Evolutionary conservation across 2,113 vertebrate genomes (phyloP).

Genomic region (Thryonomys swinderianus): DNA sequence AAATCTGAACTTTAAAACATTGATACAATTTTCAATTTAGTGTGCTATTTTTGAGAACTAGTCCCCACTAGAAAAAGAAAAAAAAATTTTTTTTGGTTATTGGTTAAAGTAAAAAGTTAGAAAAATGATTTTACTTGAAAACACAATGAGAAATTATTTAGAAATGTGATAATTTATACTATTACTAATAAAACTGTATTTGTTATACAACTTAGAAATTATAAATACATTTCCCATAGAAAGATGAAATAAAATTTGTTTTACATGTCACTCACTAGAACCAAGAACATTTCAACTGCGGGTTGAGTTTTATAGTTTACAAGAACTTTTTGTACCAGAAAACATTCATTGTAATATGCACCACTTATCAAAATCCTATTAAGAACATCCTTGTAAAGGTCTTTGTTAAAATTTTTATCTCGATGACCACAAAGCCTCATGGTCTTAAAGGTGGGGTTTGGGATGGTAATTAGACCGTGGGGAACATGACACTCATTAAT

Average conservation of each 20-base stretch:
- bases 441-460: neutral
- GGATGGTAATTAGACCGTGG: neutral
- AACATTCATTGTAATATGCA: neutral
- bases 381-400: neutral
- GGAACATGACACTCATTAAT: neutral
- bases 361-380: neutral
- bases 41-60: neutral
- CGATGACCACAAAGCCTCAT: neutral
- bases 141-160: neutral
- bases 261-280: neutral
- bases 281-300: neutral
- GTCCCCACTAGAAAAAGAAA: neutral
- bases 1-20: neutral
- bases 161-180: neutral
- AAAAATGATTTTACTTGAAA: neutral
- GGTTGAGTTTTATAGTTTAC: neutral
- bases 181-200: neutral
- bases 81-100: neutral
- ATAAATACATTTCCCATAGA: neutral
- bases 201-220: neutral
- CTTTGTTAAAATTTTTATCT: neutral
- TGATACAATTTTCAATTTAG: neutral
- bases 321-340: slow-evolving; percentile 4
- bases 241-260: neutral
- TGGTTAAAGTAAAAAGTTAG: neutral